phyloP scores from a whole-genome alignment of 2,888 invertebrate genomes.

The Alloplasta piceator region DNA sequence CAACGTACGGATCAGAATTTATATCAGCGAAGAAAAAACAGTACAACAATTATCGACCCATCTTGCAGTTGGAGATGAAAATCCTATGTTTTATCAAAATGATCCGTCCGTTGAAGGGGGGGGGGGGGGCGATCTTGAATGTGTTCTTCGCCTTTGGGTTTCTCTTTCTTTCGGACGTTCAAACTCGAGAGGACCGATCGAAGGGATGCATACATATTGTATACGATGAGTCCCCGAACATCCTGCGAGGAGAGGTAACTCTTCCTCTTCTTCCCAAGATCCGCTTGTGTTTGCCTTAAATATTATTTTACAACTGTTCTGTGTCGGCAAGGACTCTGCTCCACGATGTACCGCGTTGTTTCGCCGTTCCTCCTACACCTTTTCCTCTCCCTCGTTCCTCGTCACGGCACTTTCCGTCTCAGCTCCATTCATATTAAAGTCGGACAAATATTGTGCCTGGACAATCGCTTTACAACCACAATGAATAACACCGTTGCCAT shows the following conservation, averaged over 20 bases:
- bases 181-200: conserved; percentile 25
- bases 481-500: conserved; percentile 42
- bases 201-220: conserved; percentile 6
- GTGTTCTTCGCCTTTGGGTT: neutral
- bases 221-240: conserved; percentile 21
- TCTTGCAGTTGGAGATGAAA: conserved; percentile 28
- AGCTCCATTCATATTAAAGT: conserved; percentile 72
- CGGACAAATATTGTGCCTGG: conserved; percentile 76
- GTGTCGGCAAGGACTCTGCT: conserved; percentile 44
- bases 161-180: neutral
- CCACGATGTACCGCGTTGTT: conserved; percentile 24
- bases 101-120: conserved; percentile 27
- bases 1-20: neutral
- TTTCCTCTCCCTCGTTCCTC: neutral
- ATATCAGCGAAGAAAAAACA: neutral
- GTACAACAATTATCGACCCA: conserved; percentile 3
- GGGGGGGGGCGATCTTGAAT: neutral
- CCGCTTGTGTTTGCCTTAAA: conserved; percentile 73
- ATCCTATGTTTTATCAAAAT: conserved; percentile 42
- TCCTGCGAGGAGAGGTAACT: conserved; percentile 56
- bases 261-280: conserved; percentile 62
- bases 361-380: conserved; percentile 40
- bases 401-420: conserved; percentile 47
- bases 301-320: conserved; percentile 74
- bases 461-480: conserved; percentile 73